Percentiles rank a stretch among this genome's conserved stretches.
Conservation (phyloP, 2,888 invertebrate species). For the Drosophila siamana region DNA sequence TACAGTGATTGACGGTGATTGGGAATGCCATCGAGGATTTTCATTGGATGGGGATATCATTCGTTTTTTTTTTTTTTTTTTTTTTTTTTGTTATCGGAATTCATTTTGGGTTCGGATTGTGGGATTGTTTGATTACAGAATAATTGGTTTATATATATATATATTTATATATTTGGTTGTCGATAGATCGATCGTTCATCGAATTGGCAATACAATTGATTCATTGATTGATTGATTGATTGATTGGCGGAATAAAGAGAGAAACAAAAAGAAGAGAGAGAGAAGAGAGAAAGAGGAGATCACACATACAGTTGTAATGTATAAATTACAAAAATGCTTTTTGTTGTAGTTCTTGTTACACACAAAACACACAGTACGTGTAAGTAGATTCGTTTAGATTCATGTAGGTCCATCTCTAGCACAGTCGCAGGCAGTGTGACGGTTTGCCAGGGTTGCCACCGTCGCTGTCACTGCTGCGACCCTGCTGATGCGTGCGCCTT, state of each 20-base stretch:
- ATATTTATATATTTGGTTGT: slow-evolving; percentile 6
- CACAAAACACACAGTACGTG: slow-evolving; percentile 77
- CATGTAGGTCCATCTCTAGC: slow-evolving; percentile 51
- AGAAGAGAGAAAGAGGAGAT: slow-evolving; percentile 79
- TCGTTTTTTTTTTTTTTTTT: slow-evolving; percentile 20
- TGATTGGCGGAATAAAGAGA: slow-evolving; percentile 71
- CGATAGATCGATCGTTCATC: slow-evolving; percentile 12
- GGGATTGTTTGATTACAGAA: slow-evolving; percentile 30
- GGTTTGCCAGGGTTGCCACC: slow-evolving; percentile 29
- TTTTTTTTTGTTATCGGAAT: too few species aligned
- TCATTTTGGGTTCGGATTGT: slow-evolving; percentile 28
- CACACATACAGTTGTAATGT: slow-evolving; percentile 81
- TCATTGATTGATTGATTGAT: background rate
- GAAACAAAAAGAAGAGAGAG: slow-evolving; percentile 81
- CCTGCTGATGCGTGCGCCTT: slow-evolving; percentile 37
- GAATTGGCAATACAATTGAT: slow-evolving; percentile 44
- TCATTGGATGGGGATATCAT: slow-evolving; percentile 16
- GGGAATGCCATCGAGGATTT: slow-evolving; percentile 25
- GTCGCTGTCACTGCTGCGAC: slow-evolving; percentile 25
- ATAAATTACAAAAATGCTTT: slow-evolving; percentile 73
- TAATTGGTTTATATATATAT: slow-evolving; percentile 9
- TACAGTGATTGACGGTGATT: slow-evolving; percentile 35
- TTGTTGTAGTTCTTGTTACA: slow-evolving; percentile 66
- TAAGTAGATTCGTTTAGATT: slow-evolving; percentile 40
- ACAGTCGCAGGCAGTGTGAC: slow-evolving; percentile 8